phyloP scores from a whole-genome alignment of 2,888 invertebrate species.

The Galeopsomyia nigrocyanea region DNA sequence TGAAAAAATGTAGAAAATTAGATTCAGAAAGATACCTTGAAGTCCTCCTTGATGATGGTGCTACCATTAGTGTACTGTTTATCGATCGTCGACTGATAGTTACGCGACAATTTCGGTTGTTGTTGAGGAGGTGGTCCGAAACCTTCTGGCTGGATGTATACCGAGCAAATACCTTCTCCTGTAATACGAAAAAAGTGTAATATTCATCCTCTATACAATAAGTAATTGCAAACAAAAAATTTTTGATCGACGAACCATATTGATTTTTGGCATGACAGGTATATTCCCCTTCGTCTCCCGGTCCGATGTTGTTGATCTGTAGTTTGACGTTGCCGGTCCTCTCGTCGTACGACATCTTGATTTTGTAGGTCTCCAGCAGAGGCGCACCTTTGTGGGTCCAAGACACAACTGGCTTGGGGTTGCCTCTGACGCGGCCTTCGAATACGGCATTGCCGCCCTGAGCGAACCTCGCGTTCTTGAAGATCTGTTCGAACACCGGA shows the following conservation, averaged over 20 bases:
- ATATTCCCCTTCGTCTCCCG: slow-evolving; percentile 97
- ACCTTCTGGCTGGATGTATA: slow-evolving; percentile 93
- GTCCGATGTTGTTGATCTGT: slow-evolving; percentile 93
- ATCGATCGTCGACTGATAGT: slow-evolving; percentile 73
- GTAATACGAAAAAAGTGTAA: not conserved
- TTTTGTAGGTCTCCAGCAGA: slow-evolving; percentile 86
- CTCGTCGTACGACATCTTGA: slow-evolving; percentile 91
- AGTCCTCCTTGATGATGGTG: slow-evolving; percentile 77
- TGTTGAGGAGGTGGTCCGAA: slow-evolving; percentile 77
- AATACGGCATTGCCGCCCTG: slow-evolving; percentile 95
- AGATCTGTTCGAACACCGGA: slow-evolving; percentile 95
- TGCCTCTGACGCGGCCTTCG: slow-evolving; percentile 91
- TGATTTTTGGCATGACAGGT: slow-evolving; percentile 95
- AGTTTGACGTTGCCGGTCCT: slow-evolving; percentile 91
- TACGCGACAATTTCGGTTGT: slow-evolving; percentile 74
- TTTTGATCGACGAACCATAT: slow-evolving; percentile 73
- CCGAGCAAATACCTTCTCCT: slow-evolving; percentile 95
- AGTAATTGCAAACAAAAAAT: slow-evolving; percentile 9
- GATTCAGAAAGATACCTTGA: slow-evolving; percentile 70
- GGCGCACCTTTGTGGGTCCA: slow-evolving; percentile 92
- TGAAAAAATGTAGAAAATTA: not conserved
- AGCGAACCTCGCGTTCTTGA: slow-evolving; percentile 93
- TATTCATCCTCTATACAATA: not conserved
- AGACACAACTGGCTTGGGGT: slow-evolving; percentile 91
- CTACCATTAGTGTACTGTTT: slow-evolving; percentile 83